A percentile compares a stretch with the other conserved stretches of the same genome.
These are phyloP conservation scores for Tiaroga cobitis DNA, from an alignment of 2,797 vertebrate genomes.

Conservation along the genomic window DNA sequence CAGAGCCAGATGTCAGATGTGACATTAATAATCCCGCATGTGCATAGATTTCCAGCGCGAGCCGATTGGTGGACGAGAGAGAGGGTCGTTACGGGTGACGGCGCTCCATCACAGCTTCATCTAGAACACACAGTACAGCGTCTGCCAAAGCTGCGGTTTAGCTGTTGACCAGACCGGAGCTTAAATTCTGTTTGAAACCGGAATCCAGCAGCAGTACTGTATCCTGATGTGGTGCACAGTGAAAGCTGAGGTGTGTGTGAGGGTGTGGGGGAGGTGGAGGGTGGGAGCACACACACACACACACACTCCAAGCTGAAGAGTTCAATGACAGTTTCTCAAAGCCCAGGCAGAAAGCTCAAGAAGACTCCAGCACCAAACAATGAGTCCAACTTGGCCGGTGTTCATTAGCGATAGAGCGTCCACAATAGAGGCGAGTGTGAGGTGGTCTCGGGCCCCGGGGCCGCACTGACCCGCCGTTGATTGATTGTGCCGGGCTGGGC, in stretches of 20 bases:
- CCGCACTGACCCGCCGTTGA: conserved; percentile 71
- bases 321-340: conserved; percentile 60
- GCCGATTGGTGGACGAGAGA: conserved; percentile 34
- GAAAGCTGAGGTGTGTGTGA: conserved; percentile 66
- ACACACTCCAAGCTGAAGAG: conserved; percentile 19
- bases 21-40: neutral
- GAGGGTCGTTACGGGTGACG: conserved; percentile 70
- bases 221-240: conserved; percentile 98
- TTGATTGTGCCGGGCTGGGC: conserved; percentile 75
- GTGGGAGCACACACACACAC: conserved; percentile 63
- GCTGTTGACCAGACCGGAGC: conserved; percentile 88
- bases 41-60: neutral
- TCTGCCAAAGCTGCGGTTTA: conserved; percentile 86
- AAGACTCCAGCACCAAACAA: conserved; percentile 43
- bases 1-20: neutral
- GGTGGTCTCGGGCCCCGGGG: conserved; percentile 46
- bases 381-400: conserved; percentile 49
- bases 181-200: conserved; percentile 95
- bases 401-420: conserved; percentile 59
- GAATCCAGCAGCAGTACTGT: conserved; percentile 95
- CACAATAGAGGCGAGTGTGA: conserved; percentile 48
- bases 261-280: conserved; percentile 65
- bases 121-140: conserved; percentile 85
- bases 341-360: conserved; percentile 16
- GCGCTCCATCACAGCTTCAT: conserved; percentile 68